Evolutionary conservation across 2,797 vertebrate genomes (phyloP).

Genomic region (Todus mexicanus): DNA sequence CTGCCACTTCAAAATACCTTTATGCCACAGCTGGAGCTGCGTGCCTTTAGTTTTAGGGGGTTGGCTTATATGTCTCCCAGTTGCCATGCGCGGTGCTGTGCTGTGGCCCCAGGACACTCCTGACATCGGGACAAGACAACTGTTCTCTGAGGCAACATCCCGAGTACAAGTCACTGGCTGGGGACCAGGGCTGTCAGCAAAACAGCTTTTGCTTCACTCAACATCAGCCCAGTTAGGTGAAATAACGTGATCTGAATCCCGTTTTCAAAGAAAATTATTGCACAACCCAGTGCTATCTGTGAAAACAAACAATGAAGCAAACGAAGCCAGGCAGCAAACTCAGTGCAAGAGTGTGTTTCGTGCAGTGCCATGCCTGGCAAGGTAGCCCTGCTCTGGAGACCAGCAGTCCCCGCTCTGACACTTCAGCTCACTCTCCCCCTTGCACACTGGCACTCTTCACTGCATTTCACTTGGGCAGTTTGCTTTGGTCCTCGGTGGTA

Average conservation of each 20-base stretch:
- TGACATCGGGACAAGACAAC: not conserved
- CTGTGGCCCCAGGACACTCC: not conserved
- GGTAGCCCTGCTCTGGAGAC: not conserved
- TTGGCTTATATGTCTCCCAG: not conserved
- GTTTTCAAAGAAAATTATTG: slow-evolving; percentile 37
- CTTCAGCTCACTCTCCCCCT: not conserved
- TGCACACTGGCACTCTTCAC: not conserved
- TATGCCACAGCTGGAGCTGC: not conserved
- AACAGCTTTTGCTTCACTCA: slow-evolving; percentile 33
- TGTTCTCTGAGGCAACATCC: not conserved
- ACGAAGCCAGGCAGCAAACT: not conserved
- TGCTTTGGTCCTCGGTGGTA: not conserved
- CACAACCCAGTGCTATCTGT: slow-evolving; percentile 48
- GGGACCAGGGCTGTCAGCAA: not conserved
- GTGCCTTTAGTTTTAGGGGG: not conserved
- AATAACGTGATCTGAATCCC: slow-evolving; percentile 7
- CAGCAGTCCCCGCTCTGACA: not conserved
- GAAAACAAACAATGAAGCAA: slow-evolving; percentile 46
- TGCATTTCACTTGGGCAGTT: not conserved
- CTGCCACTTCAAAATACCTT: not conserved
- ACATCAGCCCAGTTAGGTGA: slow-evolving; percentile 23
- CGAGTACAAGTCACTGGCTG: not conserved
- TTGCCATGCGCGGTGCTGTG: not conserved
- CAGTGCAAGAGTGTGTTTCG: not conserved
- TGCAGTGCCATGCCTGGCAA: not conserved